Base-by-base conservation (phyloP, 2,888 invertebrate genomes). In the Dermolepida albohirtum region DNA sequence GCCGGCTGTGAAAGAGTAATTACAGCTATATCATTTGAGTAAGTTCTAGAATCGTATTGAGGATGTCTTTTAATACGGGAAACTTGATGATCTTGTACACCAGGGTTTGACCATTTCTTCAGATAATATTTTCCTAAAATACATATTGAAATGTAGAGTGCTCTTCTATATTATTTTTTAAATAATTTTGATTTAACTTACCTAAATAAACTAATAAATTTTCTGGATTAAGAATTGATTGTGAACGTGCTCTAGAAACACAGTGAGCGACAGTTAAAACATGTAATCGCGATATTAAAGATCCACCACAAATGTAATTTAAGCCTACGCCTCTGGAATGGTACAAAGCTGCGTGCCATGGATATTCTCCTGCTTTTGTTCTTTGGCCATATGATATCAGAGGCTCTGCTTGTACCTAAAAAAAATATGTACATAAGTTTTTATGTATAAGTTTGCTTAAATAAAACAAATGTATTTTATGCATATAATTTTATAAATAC, bases 331-430 rank as follows among this genome's bases (percentile, higher is more conserved):
- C 79, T 72, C 74, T 76, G 0, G 87, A 85, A 73, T 87, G 87
- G 76, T 89, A 90, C 0, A 89, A 78, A 0, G 89, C 90, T 8
- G 87, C 88, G 78, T 90, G 90, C 90, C 90, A 90, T 0, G 90
- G 90, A 86, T 88, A 90, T 74, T 90, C 88, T 0, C 89, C 89
- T 68, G 87, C 87, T 40, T 85, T 77, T 0, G 89, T 88, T 0
- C 85, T 85, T 27, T 86, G 85, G 0, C 89, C 89, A 71, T 87
- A 84, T 4, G 89, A 87, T 57, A 89, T 87, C 65, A 89, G 78
- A 0, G 88, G 88, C 70, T 85, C 84, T 0, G 88, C 82, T 74
- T 84, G 63, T 5, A 69, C 67, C 69, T 69, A 44, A 12, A 54
- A 47, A 11, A 7, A 39, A n/a, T n/a, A n/a, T n/a, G n/a, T 52